Base-by-base conservation (phyloP, 1,140 invertebrate species). In the Hydropsyche tenuis region DNA sequence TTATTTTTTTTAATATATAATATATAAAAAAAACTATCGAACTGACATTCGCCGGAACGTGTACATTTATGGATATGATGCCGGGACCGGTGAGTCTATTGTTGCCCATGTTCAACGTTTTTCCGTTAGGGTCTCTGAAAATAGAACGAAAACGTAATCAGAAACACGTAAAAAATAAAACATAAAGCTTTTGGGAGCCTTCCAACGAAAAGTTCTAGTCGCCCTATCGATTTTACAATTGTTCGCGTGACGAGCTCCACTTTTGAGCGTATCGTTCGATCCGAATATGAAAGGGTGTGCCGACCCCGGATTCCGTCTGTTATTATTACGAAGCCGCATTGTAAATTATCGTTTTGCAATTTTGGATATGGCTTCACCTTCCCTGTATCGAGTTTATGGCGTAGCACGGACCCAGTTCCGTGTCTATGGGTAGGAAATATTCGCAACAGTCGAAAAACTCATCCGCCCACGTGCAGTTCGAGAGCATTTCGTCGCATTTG, bases 341-440 rank as follows among this genome's bases (percentile, higher is more conserved):
- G 4, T 51, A 14, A 51, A 16, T 5, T 20, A 4, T 20, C 14
- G 3, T 4, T 51, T 51, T 51, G 46, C 3, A 20, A 51, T 25
- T 22, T 22, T 6, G 12, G 22, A 43, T 74, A 4, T 48, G 0
- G 25, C 12, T 60, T 60, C 23, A 80, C 83, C 79, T 82, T 79
- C 81, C 85, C 81, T 91, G 89, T 69, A 89, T 81, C 0, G 88
- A 88, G 77, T 91, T 91, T 3, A 91, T 85, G 23, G 84, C 86
- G 79, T 85, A 91, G 77, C 90, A 92, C 16, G 84, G 80, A 0
- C 90, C 90, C 25, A 90, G 78, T 80, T 91, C 90, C 0, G 90
- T 91, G 62, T 88, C 84, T 76, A 91, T 83, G 6, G 85, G 85
- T 69, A 84, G 82, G 75, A 92, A 91, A 77, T 89, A 88, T 63